These are phyloP conservation scores for Pholis gunnellus DNA, from an alignment of 2,113 vertebrate genomes.

Conservation along the genomic window DNA sequence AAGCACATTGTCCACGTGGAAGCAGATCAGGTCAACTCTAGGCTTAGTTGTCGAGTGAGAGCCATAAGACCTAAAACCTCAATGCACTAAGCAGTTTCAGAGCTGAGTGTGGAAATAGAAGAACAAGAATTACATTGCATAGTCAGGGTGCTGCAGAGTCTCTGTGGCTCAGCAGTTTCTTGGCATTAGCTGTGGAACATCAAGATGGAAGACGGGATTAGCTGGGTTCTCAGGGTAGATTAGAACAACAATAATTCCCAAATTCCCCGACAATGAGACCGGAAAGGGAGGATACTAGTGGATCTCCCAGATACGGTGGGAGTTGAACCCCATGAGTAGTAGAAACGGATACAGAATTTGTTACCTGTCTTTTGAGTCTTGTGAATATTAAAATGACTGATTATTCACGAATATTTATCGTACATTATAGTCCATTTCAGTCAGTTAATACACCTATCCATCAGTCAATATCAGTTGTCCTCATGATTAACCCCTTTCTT, in stretches of 20 bases:
- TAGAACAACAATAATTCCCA: slow-evolving; percentile 62
- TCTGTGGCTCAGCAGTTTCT: slow-evolving; percentile 44
- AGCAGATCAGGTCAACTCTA: slow-evolving; percentile 29
- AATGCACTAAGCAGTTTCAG: slow-evolving; percentile 36
- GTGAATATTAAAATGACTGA: neutral
- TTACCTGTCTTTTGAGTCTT: neutral
- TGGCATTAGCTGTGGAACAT: slow-evolving; percentile 54
- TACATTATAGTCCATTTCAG: neutral
- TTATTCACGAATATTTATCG: neutral
- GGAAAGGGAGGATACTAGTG: neutral
- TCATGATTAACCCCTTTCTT: neutral
- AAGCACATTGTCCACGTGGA: slow-evolving; percentile 34
- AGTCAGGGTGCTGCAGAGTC: slow-evolving; percentile 43
- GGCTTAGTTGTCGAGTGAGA: slow-evolving; percentile 7
- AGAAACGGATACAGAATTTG: neutral
- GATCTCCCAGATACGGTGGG: neutral
- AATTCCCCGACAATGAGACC: slow-evolving; percentile 53
- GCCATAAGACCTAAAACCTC: slow-evolving; percentile 27
- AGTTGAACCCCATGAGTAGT: slow-evolving; percentile 4
- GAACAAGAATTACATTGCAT: slow-evolving; percentile 11
- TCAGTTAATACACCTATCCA: neutral
- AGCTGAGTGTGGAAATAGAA: slow-evolving; percentile 40
- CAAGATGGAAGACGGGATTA: slow-evolving; percentile 69
- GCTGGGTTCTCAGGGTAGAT: slow-evolving; percentile 60
- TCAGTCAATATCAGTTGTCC: neutral